Conservation (phyloP, 2,113 vertebrate species). For the Sylvilagus bachmani region DNA sequence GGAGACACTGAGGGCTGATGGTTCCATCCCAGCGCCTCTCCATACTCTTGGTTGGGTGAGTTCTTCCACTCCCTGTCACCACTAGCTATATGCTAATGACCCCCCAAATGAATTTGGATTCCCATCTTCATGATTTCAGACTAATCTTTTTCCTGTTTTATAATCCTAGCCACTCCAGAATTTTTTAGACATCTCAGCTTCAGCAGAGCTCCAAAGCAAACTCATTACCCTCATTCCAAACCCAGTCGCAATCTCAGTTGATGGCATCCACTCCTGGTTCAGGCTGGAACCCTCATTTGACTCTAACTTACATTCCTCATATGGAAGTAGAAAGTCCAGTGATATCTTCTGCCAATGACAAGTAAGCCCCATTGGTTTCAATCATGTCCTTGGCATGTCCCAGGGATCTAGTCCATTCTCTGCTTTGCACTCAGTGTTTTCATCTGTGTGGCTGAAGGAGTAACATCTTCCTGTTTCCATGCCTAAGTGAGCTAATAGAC, state of each 20-base stretch:
- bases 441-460: conserved; percentile 5
- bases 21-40: background rate
- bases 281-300: conserved; percentile 28
- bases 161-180: conserved; percentile 7
- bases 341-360: background rate
- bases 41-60: background rate
- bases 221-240: conserved; percentile 7
- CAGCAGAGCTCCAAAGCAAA: conserved; percentile 26
- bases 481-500: background rate
- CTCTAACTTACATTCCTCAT: background rate
- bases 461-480: background rate
- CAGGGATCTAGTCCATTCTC: background rate
- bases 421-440: background rate
- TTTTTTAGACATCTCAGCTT: conserved; percentile 35
- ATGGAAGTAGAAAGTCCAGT: background rate
- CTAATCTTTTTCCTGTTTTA: conserved; percentile 44
- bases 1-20: background rate
- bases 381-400: background rate
- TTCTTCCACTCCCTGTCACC: conserved; percentile 35
- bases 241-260: background rate
- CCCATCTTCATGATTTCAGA: background rate
- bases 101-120: background rate
- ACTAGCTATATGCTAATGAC: background rate
- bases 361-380: background rate
- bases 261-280: background rate